A percentile compares a stretch with the other conserved stretches of the same genome.
phyloP scores from a whole-genome alignment of 2,797 vertebrate species.

The Spinus olivaceus region DNA sequence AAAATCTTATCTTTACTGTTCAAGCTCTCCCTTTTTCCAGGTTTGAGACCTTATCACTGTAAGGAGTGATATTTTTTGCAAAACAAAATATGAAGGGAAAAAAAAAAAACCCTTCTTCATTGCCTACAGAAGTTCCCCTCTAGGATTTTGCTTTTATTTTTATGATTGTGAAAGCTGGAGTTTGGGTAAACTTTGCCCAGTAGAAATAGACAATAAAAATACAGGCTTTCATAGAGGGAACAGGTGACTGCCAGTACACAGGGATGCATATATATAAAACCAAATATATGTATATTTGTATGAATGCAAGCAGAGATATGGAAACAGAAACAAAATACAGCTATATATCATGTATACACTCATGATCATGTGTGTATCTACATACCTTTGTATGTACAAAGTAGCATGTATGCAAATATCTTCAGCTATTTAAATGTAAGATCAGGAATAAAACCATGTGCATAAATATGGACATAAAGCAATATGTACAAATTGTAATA shows the following conservation, averaged over 20 bases:
- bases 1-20: conserved; percentile 3
- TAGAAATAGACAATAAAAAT: not conserved
- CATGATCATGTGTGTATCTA: not conserved
- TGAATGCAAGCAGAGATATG: not conserved
- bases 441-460: not conserved
- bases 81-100: not conserved
- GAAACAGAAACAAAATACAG: not conserved
- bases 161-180: not conserved
- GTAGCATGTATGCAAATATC: not conserved
- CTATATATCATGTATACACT: not conserved
- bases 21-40: not conserved
- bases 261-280: not conserved
- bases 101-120: accelerated
- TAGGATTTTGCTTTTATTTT: not conserved
- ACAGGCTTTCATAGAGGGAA: not conserved
- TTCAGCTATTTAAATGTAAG: not conserved
- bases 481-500: not conserved
- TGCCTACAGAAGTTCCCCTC: not conserved
- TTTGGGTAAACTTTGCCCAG: not conserved
- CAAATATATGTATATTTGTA: not conserved
- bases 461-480: not conserved
- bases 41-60: not conserved
- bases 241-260: not conserved
- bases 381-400: not conserved
- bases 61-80: not conserved